Evolutionary conservation across 2,113 vertebrate species (phyloP).

Genomic region (Melanocharis versteri): DNA sequence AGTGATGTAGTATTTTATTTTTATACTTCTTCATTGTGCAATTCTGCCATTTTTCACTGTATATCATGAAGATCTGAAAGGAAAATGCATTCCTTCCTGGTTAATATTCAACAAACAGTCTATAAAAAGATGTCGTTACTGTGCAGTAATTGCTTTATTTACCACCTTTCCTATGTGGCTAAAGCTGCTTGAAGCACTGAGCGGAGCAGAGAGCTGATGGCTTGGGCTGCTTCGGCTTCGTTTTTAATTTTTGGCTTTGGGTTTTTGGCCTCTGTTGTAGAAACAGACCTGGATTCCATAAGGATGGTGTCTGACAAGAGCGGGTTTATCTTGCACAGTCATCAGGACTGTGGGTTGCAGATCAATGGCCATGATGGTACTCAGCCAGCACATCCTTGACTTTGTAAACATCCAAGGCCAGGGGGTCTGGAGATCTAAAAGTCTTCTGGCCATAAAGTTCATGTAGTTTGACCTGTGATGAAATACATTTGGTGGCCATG

Average conservation of each 20-base stretch:
- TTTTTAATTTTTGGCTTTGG: neutral
- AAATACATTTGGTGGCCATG: neutral
- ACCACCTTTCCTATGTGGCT: neutral
- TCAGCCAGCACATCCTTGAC: neutral
- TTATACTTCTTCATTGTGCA: neutral
- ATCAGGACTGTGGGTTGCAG: neutral
- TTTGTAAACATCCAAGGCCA: neutral
- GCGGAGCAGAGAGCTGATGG: neutral
- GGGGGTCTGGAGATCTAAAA: neutral
- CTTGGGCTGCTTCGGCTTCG: neutral
- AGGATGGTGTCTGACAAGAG: neutral
- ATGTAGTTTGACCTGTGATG: neutral
- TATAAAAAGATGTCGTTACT: neutral
- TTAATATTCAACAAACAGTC: neutral
- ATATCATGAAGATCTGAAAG: neutral
- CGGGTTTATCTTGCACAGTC: neutral
- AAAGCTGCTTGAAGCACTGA: neutral
- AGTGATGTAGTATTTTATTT: neutral
- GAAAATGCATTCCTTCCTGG: neutral
- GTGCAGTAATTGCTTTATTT: neutral
- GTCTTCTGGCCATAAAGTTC: neutral
- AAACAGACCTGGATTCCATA: rapidly evolving
- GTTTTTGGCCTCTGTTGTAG: neutral
- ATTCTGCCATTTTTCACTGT: neutral
- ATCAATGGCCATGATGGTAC: neutral